Percentiles rank a stretch among this genome's conserved stretches.
Conservation (phyloP, 2,797 vertebrate genomes). For the Urophycis tenuis region DNA sequence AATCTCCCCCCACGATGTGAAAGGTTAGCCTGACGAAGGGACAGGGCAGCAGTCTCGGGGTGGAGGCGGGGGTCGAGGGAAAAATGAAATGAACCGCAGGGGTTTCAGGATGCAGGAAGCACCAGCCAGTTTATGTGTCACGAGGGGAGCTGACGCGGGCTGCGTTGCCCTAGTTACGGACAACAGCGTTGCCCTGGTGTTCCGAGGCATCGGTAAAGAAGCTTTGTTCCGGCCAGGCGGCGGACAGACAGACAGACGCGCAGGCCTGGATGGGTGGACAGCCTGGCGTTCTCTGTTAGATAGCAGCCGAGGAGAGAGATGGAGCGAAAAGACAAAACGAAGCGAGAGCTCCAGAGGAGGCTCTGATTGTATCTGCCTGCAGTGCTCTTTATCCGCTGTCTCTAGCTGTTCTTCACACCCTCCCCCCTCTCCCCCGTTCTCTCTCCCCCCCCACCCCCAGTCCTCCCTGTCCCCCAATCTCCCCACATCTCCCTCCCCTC, state of each 20-base stretch:
- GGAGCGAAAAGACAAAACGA: too few relatives aligned
- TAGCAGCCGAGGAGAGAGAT: not conserved
- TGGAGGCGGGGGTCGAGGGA: not conserved
- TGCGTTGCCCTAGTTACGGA: slow-evolving; percentile 4
- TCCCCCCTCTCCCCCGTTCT: not conserved
- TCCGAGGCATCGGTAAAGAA: slow-evolving; percentile 7
- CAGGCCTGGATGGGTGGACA: not conserved
- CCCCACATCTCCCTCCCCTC: not conserved
- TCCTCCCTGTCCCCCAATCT: slow-evolving; percentile 4
- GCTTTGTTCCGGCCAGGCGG: slow-evolving; percentile 13
- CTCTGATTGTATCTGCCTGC: slow-evolving; percentile 9
- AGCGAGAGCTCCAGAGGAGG: slow-evolving; percentile 9
- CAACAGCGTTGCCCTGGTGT: slow-evolving; percentile 10
- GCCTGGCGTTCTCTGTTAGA: not conserved
- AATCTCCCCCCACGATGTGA: slow-evolving; percentile 38
- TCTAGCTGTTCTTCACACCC: slow-evolving; percentile 17
- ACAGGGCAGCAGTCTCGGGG: not conserved
- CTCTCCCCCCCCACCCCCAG: not conserved
- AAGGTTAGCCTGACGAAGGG: slow-evolving; percentile 8
- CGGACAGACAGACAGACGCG: slow-evolving; percentile 10
- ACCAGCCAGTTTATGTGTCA: not conserved
- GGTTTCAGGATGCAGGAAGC: not conserved
- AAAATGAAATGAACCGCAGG: not conserved
- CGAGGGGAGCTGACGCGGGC: not conserved
- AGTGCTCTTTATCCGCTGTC: slow-evolving; percentile 31